Percentiles rank a stretch among this genome's conserved stretches.
Evolutionary conservation across 2,888 invertebrate species (phyloP).

Genomic region (Aporophyla lueneburgensis): DNA sequence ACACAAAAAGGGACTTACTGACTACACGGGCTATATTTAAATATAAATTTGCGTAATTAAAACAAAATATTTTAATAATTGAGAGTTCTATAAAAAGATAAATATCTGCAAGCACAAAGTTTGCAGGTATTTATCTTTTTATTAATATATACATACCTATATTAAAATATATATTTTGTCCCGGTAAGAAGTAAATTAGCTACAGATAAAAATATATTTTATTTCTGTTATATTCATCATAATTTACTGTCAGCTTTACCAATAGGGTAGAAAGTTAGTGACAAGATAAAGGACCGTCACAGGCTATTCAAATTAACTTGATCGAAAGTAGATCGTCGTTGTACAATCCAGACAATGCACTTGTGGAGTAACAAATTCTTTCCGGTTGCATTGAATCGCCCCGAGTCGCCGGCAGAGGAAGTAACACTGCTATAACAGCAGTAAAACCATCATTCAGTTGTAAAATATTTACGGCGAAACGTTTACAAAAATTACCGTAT

Average conservation of each 20-base stretch:
- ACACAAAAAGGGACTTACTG: neutral
- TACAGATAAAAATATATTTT: neutral
- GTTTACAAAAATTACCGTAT: slow-evolving; percentile 75
- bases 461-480: slow-evolving; percentile 81
- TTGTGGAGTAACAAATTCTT: slow-evolving; percentile 79
- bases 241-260: slow-evolving; percentile 12
- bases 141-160: too few relatives aligned
- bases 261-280: slow-evolving; percentile 48
- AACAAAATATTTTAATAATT: neutral
- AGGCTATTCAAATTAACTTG: slow-evolving; percentile 58
- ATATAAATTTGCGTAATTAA: neutral
- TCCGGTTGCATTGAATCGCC: slow-evolving; percentile 77
- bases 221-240: slow-evolving; percentile 2
- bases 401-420: slow-evolving; percentile 74
- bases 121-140: too few relatives aligned
- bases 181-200: neutral
- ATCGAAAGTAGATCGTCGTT: slow-evolving; percentile 58
- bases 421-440: slow-evolving; percentile 76
- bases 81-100: neutral
- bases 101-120: neutral
- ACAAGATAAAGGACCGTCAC: slow-evolving; percentile 50
- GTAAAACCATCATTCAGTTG: slow-evolving; percentile 78
- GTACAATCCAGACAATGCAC: slow-evolving; percentile 65
- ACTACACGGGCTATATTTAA: neutral
- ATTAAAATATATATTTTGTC: too few relatives aligned